Conservation (phyloP, 2,797 vertebrate species). For the Enteromius afrohamiltoni region DNA sequence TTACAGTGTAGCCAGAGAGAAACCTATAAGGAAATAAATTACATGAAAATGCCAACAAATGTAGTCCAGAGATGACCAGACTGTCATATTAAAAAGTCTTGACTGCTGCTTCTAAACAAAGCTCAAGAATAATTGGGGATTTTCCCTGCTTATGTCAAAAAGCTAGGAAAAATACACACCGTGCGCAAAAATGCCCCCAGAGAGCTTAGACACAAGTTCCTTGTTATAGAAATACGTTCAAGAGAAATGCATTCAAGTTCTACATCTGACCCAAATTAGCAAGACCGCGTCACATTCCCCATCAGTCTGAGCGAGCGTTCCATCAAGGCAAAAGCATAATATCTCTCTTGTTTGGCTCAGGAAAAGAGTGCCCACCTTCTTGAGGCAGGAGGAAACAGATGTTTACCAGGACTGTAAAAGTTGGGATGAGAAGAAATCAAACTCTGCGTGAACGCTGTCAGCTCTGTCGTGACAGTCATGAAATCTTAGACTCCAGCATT, state of each 20-base stretch:
- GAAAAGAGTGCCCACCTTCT: conserved; percentile 50
- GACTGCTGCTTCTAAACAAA: conserved; percentile 23
- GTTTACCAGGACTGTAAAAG: conserved; percentile 7
- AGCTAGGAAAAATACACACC: conserved; percentile 61
- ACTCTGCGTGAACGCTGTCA: background rate
- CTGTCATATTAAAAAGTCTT: background rate
- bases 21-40: background rate
- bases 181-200: conserved; percentile 47
- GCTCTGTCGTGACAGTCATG: background rate
- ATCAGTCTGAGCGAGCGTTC: conserved; percentile 71
- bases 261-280: conserved; percentile 68
- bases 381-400: conserved; percentile 14
- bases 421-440: background rate
- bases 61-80: background rate
- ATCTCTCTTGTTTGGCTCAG: conserved; percentile 70
- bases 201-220: conserved; percentile 61
- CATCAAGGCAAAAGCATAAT: conserved; percentile 70
- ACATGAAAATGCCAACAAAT: background rate
- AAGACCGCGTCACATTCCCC: conserved; percentile 60
- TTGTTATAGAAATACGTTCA: conserved; percentile 60
- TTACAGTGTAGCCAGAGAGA: background rate
- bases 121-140: conserved; percentile 50
- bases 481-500: background rate
- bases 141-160: conserved; percentile 59
- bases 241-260: conserved; percentile 54